Evolutionary conservation across 2,113 vertebrate species (phyloP), one percentile per base, ranked within the genome.

Genomic region (Agapornis roseicollis): DNA sequence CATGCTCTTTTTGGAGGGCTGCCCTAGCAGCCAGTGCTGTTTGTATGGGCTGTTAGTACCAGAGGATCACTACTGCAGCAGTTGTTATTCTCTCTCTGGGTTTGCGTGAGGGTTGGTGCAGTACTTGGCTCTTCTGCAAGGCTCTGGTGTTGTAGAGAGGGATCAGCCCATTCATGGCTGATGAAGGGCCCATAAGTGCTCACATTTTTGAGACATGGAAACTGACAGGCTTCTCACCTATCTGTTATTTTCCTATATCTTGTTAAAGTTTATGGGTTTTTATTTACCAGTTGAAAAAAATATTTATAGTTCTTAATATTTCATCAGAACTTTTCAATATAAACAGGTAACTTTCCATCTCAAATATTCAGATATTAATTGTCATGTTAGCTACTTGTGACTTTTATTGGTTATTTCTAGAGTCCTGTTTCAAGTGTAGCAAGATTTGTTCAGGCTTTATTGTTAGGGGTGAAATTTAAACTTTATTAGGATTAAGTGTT

Each of bases 401-500:
- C 86, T 97, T 94, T 50, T 39, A 60, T 63, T 80, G 70, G 70
- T 93, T 92, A 90, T 94, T 97, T 89, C 65, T 90, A 77, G 92
- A 81, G 80, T 97, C 78, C 49, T 73, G 47, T 96, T 96, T 95
- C 89, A 96, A 88, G 71, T 72, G 50, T 46, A 81, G 87, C 47
- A 92, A 80, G 74, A 85, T 88, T 93, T 91, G 58, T 95, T 73
- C 61, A 80, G 85, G 80, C 84, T 94, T 94, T 95, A 96, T 96
- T 97, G 91, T 97, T 96, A 80, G 74, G 96, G 60, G 87, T 96
- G 95, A 96, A 96, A 97, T 88, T 72, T 96, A 92, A 97, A 93
- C 95, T 96, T 95, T 90, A 88, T 97, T 97, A 91, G 97, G 95
- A 97, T 98, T 97, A 96, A 97, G 97, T 96, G 80, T 97, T 96